Base-by-base conservation (phyloP, 2,113 vertebrate species). In the Seriola quinqueradiata region DNA sequence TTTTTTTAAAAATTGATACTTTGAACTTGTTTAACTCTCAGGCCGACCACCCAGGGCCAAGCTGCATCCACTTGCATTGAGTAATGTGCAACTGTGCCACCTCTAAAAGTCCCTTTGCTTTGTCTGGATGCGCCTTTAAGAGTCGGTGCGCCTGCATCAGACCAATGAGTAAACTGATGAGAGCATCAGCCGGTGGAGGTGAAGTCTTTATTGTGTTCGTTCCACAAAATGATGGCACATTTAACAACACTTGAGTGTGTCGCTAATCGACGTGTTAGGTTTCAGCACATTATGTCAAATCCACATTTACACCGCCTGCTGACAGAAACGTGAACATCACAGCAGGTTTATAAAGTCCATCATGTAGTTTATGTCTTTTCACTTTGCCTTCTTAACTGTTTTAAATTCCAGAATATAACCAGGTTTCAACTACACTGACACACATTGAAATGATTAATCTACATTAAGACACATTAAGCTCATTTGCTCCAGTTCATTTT, bases 271-370 rank as follows among this genome's bases (percentile, higher is more conserved):
- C 17, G 57, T 17, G 13, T 48, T 17, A 38, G 13, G 12, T 67
- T 77, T 48, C n/a, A 16, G 46, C 38, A 21, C 71, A 2, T 19
- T 19, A 21, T 52, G 19, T 52, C 50, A 52, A 52, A 54, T 19
- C 16, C 67, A 70, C 44, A 28, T 48, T 60, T 3, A 61, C 11
- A 59, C 60, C 42, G 60, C 61, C 52, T 48, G 59, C 77, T 38
- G 21, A 55, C 9, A 69, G 54, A 57, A 10, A 25, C 17, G 16
- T 59, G 65, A 21, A 50, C 21, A 52, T 52, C 17, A 50, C 7
- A 19, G 44, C 9, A 11, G 42, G 44, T 46, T 46, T 46, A 16
- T 19, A 36, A 48, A 21, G 10, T 7, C 38, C 40, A 16, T 32
- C 12, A 8, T 58, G 70, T 59, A 42, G 4, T 73, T 42, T 16